Evolutionary conservation across 1,140 invertebrate species (phyloP), one percentile per base, ranked within the genome.

Genomic region (Marisa cornuarietis): DNA sequence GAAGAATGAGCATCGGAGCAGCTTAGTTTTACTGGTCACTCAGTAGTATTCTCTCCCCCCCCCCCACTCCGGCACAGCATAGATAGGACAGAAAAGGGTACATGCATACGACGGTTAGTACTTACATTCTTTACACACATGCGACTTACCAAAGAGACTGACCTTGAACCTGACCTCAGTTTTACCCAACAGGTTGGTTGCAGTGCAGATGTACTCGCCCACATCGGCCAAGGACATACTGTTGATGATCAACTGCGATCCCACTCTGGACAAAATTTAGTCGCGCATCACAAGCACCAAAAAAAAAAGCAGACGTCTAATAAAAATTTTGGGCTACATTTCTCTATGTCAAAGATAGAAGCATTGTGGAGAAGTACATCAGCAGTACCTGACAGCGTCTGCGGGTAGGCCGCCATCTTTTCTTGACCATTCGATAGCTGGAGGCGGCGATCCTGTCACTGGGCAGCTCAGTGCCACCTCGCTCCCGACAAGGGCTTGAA

Each of bases 151-250:
- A 8, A 54, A 75, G 1, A 75, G 6, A 10, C 10, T 31, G 73
- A 75, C 54, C 18, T 26, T 14, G 54, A 75, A 61, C 0, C 58
- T 76, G 74, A 65, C 22, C 61, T 51, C 62, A 51, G 74, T 65
- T 4, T 11, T 22, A 2, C 74, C 74, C 26, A 76, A 18, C 42
- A 76, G 62, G 74, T 76, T 76, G 14, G 0, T 65, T 14, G 74
- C 74, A 7, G 58, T 63, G n/a, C 74, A 76, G 18, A 31, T 66
- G 74, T 76, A 76, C 62, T 65, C 31, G 24, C 61, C 62, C 13
- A 65, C 61, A 31, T 76, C 74, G 26, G 14, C 42, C 5, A 11
- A 13, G 5, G 31, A 42, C 24, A 76, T 49, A 24, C 42, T 42
- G 26, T n/a, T 42, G 6, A 76, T 49, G 20, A 76, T 66, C 74